Conservation (phyloP, 2,113 vertebrate species). For the Brachyhypopomus gauderio region DNA sequence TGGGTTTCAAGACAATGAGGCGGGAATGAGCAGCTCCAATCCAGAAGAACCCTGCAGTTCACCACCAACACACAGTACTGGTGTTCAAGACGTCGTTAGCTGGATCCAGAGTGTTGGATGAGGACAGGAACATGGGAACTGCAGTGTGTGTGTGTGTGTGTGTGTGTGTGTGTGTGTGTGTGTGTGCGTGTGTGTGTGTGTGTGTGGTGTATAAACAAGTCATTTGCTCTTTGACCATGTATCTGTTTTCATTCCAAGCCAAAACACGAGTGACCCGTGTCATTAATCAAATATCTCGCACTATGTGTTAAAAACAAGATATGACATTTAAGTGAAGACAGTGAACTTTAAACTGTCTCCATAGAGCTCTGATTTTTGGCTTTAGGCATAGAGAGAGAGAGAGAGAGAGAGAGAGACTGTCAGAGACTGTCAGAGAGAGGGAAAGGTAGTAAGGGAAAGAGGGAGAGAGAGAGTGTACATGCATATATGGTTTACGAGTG, state of each 20-base stretch:
- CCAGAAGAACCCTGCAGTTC: too few species aligned
- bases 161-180: slow-evolving; percentile 1
- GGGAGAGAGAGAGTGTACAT: too few species aligned
- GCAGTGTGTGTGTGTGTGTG: neutral
- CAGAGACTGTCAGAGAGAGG: too few species aligned
- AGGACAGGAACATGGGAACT: too few species aligned
- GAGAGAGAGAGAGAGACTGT: too few species aligned
- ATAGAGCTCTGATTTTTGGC: neutral
- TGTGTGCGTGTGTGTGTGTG: slow-evolving; percentile 3
- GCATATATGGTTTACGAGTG: neutral
- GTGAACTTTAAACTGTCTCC: slow-evolving; percentile 27
- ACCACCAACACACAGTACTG: too few species aligned
- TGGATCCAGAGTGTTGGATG: too few species aligned
- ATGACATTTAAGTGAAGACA: slow-evolving; percentile 44
- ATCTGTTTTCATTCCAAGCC: slow-evolving; percentile 14
- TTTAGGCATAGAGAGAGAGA: neutral
- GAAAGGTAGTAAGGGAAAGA: too few species aligned
- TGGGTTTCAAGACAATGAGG: neutral
- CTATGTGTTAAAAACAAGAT: slow-evolving; percentile 19
- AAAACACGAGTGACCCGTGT: slow-evolving; percentile 17
- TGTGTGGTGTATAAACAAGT: slow-evolving; percentile 21
- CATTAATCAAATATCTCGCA: slow-evolving; percentile 32
- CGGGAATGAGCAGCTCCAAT: too few species aligned
- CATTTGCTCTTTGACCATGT: slow-evolving; percentile 23
- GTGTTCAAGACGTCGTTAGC: too few species aligned